These are phyloP conservation scores for Elgaria multicarinata DNA, from an alignment of 2,113 vertebrate genomes.

Conservation along the genomic window DNA sequence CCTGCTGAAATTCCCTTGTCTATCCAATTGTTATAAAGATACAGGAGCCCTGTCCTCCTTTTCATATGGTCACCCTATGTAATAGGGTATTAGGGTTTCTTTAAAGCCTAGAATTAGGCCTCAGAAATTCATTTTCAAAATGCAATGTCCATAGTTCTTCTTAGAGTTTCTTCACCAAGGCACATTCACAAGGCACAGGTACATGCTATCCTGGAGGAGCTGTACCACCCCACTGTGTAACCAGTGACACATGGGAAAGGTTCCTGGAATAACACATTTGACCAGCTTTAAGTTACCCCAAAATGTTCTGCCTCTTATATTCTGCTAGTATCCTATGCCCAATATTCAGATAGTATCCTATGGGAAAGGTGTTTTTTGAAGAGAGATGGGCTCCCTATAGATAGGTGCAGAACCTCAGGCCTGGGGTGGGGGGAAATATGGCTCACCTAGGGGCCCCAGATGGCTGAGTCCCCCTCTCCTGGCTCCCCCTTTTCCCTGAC, in stretches of 20 bases:
- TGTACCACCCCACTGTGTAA: background rate
- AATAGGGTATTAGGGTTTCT: background rate
- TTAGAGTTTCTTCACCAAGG: background rate
- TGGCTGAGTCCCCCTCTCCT: no score
- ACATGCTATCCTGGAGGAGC: background rate
- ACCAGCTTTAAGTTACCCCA: background rate
- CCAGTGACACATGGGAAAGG: background rate
- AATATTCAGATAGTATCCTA: background rate
- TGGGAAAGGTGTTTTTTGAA: no score
- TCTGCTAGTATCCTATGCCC: background rate
- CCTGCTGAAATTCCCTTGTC: no score
- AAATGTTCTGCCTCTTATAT: no score
- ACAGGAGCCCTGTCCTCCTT: no score
- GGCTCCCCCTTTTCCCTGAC: no score
- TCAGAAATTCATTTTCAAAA: constrained; percentile 1
- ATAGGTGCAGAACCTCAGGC: no score
- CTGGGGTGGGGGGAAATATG: no score
- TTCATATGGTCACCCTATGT: no score
- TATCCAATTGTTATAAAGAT: no score
- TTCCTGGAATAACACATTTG: background rate
- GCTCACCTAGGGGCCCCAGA: no score
- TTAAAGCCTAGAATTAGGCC: background rate
- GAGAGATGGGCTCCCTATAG: no score
- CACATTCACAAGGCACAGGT: background rate
- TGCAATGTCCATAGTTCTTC: background rate